A percentile compares a stretch with the other conserved stretches of the same genome.
Conservation (phyloP, 1,140 invertebrate species). For the Solenopsis fugax region DNA sequence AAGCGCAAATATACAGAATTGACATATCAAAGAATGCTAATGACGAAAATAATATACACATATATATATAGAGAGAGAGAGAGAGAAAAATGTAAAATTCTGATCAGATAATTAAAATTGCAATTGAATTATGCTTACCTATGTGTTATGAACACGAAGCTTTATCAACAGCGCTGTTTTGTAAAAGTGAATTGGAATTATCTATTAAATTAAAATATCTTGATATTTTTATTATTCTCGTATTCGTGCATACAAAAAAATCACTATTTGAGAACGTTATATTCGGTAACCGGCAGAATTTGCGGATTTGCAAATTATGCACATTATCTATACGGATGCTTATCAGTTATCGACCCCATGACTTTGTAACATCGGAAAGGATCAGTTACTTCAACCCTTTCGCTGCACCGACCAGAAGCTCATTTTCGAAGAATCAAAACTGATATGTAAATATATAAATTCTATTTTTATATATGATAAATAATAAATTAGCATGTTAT, state of each 20-base stretch:
- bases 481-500: neutral
- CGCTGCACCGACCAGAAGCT: slow-evolving; percentile 8
- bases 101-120: slow-evolving; percentile 53
- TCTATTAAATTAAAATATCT: slow-evolving; percentile 82
- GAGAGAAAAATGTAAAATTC: slow-evolving; percentile 17
- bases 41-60: slow-evolving; percentile 44
- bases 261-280: slow-evolving; percentile 41
- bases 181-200: slow-evolving; percentile 57
- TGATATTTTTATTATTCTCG: slow-evolving; percentile 76
- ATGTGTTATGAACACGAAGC: slow-evolving; percentile 19
- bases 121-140: slow-evolving; percentile 50
- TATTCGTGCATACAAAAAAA: slow-evolving; percentile 78
- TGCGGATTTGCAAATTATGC: slow-evolving; percentile 6
- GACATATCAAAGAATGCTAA: slow-evolving; percentile 34
- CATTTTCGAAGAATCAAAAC: slow-evolving; percentile 15
- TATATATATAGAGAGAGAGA: slow-evolving; percentile 23
- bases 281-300: neutral
- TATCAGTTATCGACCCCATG: neutral
- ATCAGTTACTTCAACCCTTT: slow-evolving; percentile 13
- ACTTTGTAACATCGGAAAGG: neutral
- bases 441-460: slow-evolving; percentile 15
- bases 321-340: neutral
- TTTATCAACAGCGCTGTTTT: slow-evolving; percentile 29
- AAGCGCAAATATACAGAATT: slow-evolving; percentile 42
- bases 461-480: neutral